phyloP scores from a whole-genome alignment of 92 coral and sea anemone genomes.

The Parazoanthus atlanticus region DNA sequence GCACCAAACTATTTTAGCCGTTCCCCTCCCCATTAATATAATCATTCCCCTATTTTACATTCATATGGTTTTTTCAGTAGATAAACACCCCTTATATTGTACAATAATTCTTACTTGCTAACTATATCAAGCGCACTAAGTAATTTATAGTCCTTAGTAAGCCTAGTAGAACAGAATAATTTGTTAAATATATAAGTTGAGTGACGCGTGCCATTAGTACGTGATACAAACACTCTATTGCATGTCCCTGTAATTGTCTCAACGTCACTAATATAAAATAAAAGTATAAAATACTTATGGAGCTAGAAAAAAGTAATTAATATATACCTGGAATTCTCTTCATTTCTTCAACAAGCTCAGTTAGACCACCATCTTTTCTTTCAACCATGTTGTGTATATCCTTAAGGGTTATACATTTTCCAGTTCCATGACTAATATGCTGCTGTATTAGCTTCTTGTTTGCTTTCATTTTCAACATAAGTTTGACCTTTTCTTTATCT shows the following conservation, averaged over 20 bases:
- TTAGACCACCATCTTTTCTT: slow-evolving; percentile 46
- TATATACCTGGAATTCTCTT: slow-evolving; percentile 43
- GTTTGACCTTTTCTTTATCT: slow-evolving; percentile 19
- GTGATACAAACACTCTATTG: not conserved
- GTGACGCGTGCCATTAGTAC: no score
- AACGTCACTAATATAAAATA: not conserved
- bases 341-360: slow-evolving; percentile 51
- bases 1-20: no score
- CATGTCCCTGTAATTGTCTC: slow-evolving; percentile 4
- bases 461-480: slow-evolving; percentile 32
- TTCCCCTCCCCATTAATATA: no score
- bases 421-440: slow-evolving; percentile 37
- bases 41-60: no score
- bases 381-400: slow-evolving; percentile 50
- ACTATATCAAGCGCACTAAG: no score
- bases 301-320: not conserved
- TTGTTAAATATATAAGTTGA: no score
- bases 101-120: no score
- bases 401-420: slow-evolving; percentile 42
- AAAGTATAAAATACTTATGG: not conserved
- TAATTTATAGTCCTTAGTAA: no score
- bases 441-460: slow-evolving; percentile 48
- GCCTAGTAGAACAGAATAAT: no score
- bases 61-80: no score
- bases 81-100: no score